Evolutionary conservation across 2,797 vertebrate species (phyloP), one percentile per base, ranked within the genome.

Genomic region (Tadarida brasiliensis): DNA sequence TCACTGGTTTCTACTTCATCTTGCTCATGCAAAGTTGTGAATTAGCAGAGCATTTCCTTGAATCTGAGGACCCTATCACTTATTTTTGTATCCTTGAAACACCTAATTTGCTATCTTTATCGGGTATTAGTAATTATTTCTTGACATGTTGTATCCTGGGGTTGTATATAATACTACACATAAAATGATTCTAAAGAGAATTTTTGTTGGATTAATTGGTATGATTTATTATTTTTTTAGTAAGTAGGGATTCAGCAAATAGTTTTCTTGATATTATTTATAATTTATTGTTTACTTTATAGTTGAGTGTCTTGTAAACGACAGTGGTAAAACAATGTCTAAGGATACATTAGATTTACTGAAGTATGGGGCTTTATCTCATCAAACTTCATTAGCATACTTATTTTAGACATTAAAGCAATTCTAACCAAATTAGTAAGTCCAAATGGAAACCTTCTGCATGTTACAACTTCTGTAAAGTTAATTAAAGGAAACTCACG

Each of bases 131-230:
- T 30, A 67, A 90, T 83, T 44, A 57, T n/a, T 73, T 71, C 83
- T 93, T 87, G 20, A 16, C 33, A 28, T 59, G 12, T 15, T 70
- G 1, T 82, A 71, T 63, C 22, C 11, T 88, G 22, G 3, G 7
- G 22, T 7, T 87, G 15, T 70, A n/a, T 16, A 59, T 68, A 68
- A 74, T 70, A 28, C 11, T 74, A 59, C 26, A 81, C 54, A 80
- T 57, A 90, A 97, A 98, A 94, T 5, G 61, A 87, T 14, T 94
- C 44, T 84, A 17, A 95, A 86, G 51, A 80, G 3, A 96, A 76
- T 74, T 88, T 74, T 94, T 28, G 3, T 77, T 94, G 22, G 30
- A 95, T 61, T 57, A 95, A 92, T 3, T 95, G 26, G 51, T 59
- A 61, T 56, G 20, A 39, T 73, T 92, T 96, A 68, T 54, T 76